Evolutionary conservation across 2,888 invertebrate species (phyloP).

Genomic region (Deilephila elpenor): DNA sequence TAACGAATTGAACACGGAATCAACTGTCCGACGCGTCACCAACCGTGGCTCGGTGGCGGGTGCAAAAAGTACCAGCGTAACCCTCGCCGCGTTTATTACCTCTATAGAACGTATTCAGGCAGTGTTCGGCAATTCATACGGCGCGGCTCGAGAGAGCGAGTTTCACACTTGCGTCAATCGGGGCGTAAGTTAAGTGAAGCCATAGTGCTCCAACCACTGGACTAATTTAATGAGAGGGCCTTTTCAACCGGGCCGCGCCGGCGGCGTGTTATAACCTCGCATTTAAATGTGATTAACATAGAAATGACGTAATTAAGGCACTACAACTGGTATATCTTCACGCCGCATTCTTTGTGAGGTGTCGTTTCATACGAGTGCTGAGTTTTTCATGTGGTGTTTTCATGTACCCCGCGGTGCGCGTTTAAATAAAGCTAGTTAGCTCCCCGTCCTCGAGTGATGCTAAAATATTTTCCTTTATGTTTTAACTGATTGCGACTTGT

Average conservation of each 20-base stretch:
- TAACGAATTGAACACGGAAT: not conserved
- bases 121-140: constrained; percentile 57
- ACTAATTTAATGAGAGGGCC: constrained; percentile 81
- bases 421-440: constrained; percentile 24
- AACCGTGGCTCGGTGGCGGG: not conserved
- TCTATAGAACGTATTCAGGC: constrained; percentile 75
- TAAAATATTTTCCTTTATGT: constrained; percentile 12
- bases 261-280: constrained; percentile 43
- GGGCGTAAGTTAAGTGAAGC: constrained; percentile 71
- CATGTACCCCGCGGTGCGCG: constrained; percentile 16
- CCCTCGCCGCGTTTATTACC: constrained; percentile 67
- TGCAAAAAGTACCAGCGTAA: constrained; percentile 20
- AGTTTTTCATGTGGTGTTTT: constrained; percentile 24
- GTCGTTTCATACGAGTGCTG: constrained; percentile 25
- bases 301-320: constrained; percentile 57
- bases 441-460: not conserved
- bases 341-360: constrained; percentile 37
- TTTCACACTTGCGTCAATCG: constrained; percentile 79
- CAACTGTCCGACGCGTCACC: constrained; percentile 11
- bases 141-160: constrained; percentile 68
- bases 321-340: constrained; percentile 46
- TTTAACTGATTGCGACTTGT: constrained; percentile 3
- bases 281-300: constrained; percentile 58
- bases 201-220: constrained; percentile 79
- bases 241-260: constrained; percentile 58